Evolutionary conservation across 2,113 vertebrate genomes (phyloP), one percentile per base, ranked within the genome.

Genomic region (Ochotona princeps): DNA sequence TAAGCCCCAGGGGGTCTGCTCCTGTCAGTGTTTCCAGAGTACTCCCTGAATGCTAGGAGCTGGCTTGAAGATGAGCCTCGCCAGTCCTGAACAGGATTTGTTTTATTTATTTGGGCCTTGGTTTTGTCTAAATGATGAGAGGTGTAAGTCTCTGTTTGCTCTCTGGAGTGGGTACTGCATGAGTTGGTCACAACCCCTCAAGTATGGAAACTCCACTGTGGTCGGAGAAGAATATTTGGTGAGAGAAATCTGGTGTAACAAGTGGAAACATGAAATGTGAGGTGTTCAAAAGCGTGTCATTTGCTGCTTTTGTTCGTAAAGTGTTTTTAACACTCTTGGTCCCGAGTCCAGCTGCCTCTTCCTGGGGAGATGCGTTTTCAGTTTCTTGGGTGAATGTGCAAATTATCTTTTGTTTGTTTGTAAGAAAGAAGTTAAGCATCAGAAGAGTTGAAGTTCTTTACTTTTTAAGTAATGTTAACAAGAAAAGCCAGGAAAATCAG

Each of bases 401-500:
- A 44, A 44, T 44, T 44, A 44, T 44, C 38, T 94, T 97, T 97
- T 96, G 60, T 93, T 94, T 95, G 47, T 35, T 89, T 95, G 96
- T 97, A 85, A 80, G 66, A 74, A 94, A 85, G 83, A 97, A 97
- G 95, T 96, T 93, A 95, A 97, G 94, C 90, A 95, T 94, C 96
- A 96, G 96, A 96, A 92, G 67, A 95, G 92, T 91, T 51, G 96
- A 93, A 97, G 81, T 94, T 76, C 87, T 96, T 96, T 87, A 73
- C 51, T 97, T 66, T 87, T 97, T 97, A 96, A 93, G 72, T 97
- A 95, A 93, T n/a, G 0, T 91, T 87, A 66, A 63, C 95, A 82
- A 96, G 93, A 93, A 96, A 94, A 95, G 83, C 80, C 80, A 96
- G 87, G 94, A 97, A 97, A 97, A 96, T 96, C 26, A 73, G 89